These are phyloP conservation scores for Trachelus stipa DNA, from an alignment of 2,888 invertebrate species.

Conservation along the genomic window DNA sequence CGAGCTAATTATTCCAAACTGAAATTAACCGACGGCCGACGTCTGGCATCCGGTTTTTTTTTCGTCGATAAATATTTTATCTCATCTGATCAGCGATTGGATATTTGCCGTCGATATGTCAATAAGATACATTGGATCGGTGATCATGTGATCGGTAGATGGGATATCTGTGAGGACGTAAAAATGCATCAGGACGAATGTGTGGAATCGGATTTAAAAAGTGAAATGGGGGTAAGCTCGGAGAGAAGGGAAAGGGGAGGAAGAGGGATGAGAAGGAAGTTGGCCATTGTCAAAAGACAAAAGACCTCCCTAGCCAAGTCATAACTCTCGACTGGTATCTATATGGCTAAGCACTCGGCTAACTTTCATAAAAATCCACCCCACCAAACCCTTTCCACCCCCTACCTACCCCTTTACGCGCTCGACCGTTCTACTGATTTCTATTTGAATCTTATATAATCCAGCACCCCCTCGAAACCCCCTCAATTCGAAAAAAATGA, in stretches of 20 bases:
- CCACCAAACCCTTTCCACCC: conserved; percentile 1
- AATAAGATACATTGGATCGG: neutral
- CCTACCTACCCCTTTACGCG: conserved; percentile 7
- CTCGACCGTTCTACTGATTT: no score
- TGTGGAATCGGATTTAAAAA: conserved; percentile 20
- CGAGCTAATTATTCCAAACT: neutral
- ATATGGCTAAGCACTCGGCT: no score
- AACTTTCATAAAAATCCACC: conserved; percentile 4
- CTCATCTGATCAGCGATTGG: neutral
- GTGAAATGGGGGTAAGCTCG: conserved; percentile 6
- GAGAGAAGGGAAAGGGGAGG: neutral
- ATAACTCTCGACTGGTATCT: conserved; percentile 31
- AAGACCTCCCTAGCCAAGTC: conserved; percentile 38
- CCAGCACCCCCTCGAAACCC: no score
- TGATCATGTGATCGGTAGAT: neutral
- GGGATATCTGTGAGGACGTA: neutral
- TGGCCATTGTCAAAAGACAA: conserved; percentile 47
- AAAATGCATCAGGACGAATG: neutral
- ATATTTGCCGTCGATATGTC: neutral
- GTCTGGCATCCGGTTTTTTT: neutral
- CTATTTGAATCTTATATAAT: no score
- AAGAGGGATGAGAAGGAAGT: conserved; percentile 30
- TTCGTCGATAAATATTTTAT: neutral
- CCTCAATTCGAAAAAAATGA: no score
- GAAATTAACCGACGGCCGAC: neutral